Evolutionary conservation across 1,140 invertebrate genomes (phyloP).

Genomic region (Ctenoplectra terminalis): DNA sequence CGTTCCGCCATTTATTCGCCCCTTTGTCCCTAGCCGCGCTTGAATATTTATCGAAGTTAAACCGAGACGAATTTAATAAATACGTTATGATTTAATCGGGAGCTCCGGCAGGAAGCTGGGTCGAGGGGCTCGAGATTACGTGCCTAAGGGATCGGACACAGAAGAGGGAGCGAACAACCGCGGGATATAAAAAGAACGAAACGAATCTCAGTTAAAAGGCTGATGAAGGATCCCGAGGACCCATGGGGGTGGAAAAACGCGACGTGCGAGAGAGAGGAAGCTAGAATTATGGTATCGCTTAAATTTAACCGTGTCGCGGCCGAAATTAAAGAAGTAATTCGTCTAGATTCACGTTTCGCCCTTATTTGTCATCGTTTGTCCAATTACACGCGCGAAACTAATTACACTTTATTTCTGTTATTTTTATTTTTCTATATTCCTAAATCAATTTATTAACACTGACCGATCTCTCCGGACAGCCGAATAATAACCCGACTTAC

Average conservation of each 20-base stretch:
- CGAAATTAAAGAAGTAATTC: constrained; percentile 31
- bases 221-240: constrained; percentile 33
- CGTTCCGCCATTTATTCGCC: constrained; percentile 7
- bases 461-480: too few species aligned
- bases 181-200: constrained; percentile 29
- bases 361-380: too few species aligned
- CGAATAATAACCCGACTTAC: too few species aligned
- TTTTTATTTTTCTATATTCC: too few species aligned
- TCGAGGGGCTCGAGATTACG: constrained; percentile 41
- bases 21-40: constrained; percentile 24
- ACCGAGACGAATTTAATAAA: constrained; percentile 67
- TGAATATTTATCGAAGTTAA: constrained; percentile 63
- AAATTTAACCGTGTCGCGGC: background rate
- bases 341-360: background rate
- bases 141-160: constrained; percentile 12
- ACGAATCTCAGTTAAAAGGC: constrained; percentile 50
- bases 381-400: too few species aligned
- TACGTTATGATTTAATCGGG: constrained; percentile 66
- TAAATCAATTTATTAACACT: too few species aligned
- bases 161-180: background rate
- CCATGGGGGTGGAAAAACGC: background rate
- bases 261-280: background rate
- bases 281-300: constrained; percentile 21
- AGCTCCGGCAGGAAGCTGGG: constrained; percentile 1
- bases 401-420: too few species aligned